A percentile compares a stretch with the other conserved stretches of the same genome.
Conservation (phyloP, 2,888 invertebrate genomes). For the Boloria selene region DNA sequence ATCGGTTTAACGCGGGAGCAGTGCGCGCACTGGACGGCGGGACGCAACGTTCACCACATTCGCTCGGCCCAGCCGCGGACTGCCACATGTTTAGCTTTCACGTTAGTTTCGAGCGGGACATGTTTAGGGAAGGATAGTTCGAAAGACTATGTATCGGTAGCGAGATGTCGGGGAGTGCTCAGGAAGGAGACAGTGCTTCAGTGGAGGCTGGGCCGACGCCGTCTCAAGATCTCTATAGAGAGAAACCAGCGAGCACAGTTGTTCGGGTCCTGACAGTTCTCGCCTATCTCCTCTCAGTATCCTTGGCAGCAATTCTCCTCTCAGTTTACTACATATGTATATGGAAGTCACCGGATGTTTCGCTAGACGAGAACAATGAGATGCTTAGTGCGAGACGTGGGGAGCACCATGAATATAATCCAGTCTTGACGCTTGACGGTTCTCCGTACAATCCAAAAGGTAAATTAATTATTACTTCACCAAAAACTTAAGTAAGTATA, state of each 20-base stretch:
- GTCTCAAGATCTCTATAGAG: conserved; percentile 64
- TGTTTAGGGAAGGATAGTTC: conserved; percentile 18
- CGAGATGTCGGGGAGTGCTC: conserved; percentile 68
- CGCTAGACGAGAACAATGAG: conserved; percentile 50
- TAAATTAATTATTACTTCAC: conserved; percentile 28
- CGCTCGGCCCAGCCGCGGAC: conserved; percentile 60
- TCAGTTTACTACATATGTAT: conserved; percentile 92
- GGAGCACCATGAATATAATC: conserved; percentile 42
- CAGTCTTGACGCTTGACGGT: conserved; percentile 41
- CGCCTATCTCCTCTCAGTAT: conserved; percentile 92
- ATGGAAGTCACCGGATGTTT: conserved; percentile 87
- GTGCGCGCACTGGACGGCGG: conserved; percentile 46
- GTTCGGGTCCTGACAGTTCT: conserved; percentile 88
- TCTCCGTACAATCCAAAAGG: conserved; percentile 43
- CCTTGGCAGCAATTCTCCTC: conserved; percentile 90
- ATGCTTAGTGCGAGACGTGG: conserved; percentile 49
- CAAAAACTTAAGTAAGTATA: too few relatives aligned
- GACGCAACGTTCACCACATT: conserved; percentile 46
- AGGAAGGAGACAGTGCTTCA: conserved; percentile 63
- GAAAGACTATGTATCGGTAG: conserved; percentile 32
- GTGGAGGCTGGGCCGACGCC: conserved; percentile 57
- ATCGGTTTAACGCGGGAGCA: conserved; percentile 63
- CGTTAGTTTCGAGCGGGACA: conserved; percentile 39
- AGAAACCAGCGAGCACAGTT: conserved; percentile 71
- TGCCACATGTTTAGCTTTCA: conserved; percentile 51